Evolutionary conservation across 1,140 invertebrate species (phyloP).

Genomic region (Cotesia chilonis): DNA sequence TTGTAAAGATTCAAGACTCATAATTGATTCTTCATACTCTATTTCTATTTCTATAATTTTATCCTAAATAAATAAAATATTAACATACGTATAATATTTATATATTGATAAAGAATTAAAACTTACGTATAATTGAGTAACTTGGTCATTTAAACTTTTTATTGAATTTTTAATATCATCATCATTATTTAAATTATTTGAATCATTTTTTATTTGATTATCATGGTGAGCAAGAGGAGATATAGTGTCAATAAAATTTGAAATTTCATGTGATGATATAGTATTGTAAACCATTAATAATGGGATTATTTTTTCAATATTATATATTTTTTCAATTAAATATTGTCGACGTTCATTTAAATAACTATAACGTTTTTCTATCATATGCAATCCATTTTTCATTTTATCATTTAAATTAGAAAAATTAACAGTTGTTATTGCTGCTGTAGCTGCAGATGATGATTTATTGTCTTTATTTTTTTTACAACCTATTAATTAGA

Average conservation of each 20-base stretch:
- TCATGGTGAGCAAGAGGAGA: slow-evolving; percentile 49
- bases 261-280: slow-evolving; percentile 31
- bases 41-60: slow-evolving; percentile 58
- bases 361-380: slow-evolving; percentile 49
- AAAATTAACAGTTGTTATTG: too few relatives aligned
- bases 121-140: slow-evolving; percentile 58
- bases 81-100: neutral
- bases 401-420: neutral
- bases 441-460: too few relatives aligned
- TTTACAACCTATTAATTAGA: too few relatives aligned
- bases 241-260: slow-evolving; percentile 50
- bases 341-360: slow-evolving; percentile 46
- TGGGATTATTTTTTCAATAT: slow-evolving; percentile 58
- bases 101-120: slow-evolving; percentile 5
- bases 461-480: too few relatives aligned
- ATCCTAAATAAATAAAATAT: slow-evolving; percentile 45
- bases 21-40: slow-evolving; percentile 52
- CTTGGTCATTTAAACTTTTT: slow-evolving; percentile 47
- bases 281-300: slow-evolving; percentile 51
- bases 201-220: slow-evolving; percentile 47
- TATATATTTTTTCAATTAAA: slow-evolving; percentile 50
- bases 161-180: slow-evolving; percentile 42
- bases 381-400: slow-evolving; percentile 39
- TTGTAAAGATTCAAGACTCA: slow-evolving; percentile 51
- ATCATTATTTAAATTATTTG: neutral